Conservation (phyloP, 1,140 invertebrate genomes). For the Hycleus cichorii region DNA sequence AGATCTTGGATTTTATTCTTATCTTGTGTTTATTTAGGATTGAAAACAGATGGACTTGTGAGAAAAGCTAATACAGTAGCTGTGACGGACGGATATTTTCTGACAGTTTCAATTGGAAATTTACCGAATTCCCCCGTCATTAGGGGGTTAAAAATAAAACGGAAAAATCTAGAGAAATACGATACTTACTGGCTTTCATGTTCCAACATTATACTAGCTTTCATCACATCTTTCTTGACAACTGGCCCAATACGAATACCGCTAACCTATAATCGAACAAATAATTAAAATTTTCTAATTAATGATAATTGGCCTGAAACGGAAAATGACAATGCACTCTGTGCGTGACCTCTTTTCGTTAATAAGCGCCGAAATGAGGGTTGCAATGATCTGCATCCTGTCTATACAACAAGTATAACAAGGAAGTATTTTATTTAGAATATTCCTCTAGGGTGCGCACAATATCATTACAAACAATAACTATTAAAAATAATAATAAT, state of each 20-base stretch:
- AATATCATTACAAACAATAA: background rate
- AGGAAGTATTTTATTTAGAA: slow-evolving; percentile 15
- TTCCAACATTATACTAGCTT: slow-evolving; percentile 97
- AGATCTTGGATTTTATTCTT: slow-evolving; percentile 15
- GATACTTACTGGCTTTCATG: slow-evolving; percentile 88
- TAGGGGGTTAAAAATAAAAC: no score
- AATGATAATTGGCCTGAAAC: background rate
- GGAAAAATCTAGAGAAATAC: background rate
- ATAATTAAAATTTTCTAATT: slow-evolving; percentile 1
- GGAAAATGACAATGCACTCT: background rate
- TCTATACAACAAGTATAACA: slow-evolving; percentile 4
- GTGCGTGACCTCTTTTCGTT: slow-evolving; percentile 15
- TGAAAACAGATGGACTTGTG: slow-evolving; percentile 14
- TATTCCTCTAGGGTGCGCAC: slow-evolving; percentile 1
- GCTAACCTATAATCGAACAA: slow-evolving; percentile 71
- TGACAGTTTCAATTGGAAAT: background rate
- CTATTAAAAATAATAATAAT: background rate
- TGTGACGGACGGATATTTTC: background rate
- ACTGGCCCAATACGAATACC: slow-evolving; percentile 99
- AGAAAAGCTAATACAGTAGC: slow-evolving; percentile 19
- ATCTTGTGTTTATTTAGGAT: slow-evolving; percentile 19
- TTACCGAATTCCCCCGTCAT: background rate
- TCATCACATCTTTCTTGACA: slow-evolving; percentile 99
- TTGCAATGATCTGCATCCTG: slow-evolving; percentile 18
- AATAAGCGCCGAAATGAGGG: slow-evolving; percentile 10